These are phyloP conservation scores for Zaprionus obscuricornis DNA, from an alignment of 2,888 invertebrate species.

Conservation along the genomic window DNA sequence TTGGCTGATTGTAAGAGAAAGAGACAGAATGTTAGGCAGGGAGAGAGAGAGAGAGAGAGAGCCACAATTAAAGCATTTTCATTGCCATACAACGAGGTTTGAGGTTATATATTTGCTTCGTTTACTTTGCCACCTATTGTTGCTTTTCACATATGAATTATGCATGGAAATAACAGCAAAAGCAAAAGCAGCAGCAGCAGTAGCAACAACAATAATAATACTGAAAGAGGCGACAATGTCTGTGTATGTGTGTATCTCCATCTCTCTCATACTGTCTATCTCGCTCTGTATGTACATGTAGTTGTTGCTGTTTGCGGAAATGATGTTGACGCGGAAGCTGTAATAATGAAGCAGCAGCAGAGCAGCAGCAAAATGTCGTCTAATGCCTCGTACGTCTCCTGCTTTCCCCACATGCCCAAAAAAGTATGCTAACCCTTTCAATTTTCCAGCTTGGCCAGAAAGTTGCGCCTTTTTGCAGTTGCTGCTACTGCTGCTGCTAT, in stretches of 20 bases:
- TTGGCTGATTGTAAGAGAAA: background rate
- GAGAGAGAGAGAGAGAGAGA: conserved; percentile 24
- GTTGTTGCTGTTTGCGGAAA: conserved; percentile 67
- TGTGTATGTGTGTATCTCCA: background rate
- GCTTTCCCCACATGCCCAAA: conserved; percentile 16
- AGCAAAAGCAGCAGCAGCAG: conserved; percentile 41
- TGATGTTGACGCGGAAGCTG: conserved; percentile 81
- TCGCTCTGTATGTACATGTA: conserved; percentile 15
- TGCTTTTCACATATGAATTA: conserved; percentile 78
- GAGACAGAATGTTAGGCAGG: background rate
- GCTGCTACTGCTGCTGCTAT: background rate
- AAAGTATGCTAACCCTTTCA: conserved; percentile 72
- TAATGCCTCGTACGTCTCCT: conserved; percentile 22
- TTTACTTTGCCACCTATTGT: conserved; percentile 69
- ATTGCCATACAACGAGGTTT: conserved; percentile 54
- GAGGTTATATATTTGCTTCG: conserved; percentile 67
- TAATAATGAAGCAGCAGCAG: conserved; percentile 74
- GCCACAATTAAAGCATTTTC: conserved; percentile 79
- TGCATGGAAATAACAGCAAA: conserved; percentile 66
- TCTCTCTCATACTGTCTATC: too few relatives aligned
- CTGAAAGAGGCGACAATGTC: conserved; percentile 23
- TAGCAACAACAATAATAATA: background rate
- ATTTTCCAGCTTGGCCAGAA: conserved; percentile 68
- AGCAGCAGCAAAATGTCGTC: conserved; percentile 69
- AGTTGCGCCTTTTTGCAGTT: conserved; percentile 54